Conservation (phyloP, 2,888 invertebrate species). For the Hyposoter dolosus region DNA sequence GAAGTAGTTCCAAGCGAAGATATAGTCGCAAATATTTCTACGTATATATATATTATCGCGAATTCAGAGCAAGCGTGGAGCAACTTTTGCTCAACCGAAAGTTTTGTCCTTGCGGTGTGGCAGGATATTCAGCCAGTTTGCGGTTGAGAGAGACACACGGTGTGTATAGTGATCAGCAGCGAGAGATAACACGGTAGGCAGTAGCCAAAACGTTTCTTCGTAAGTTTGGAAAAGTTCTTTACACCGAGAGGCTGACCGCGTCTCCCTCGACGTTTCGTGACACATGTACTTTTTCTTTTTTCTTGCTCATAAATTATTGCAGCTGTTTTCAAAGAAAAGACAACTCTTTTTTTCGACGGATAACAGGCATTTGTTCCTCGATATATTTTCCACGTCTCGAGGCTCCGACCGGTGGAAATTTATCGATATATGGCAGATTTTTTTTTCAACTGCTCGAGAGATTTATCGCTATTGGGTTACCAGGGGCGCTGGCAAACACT, state of each 20-base stretch:
- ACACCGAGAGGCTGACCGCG: neutral
- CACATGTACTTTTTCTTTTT: neutral
- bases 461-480: neutral
- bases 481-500: neutral
- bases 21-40: neutral
- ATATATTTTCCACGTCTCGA: neutral
- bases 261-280: neutral
- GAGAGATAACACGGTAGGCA: conserved; percentile 5
- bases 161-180: conserved; percentile 42
- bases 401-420: neutral
- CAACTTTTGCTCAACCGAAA: conserved; percentile 53
- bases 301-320: conserved; percentile 6
- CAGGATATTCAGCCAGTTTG: conserved; percentile 55
- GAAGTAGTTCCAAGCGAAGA: conserved; percentile 21
- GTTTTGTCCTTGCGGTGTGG: conserved; percentile 56
- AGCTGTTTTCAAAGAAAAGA: neutral
- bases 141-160: conserved; percentile 27
- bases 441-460: neutral
- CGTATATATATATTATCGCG: conserved; percentile 2
- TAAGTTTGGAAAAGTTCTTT: conserved; percentile 9
- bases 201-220: conserved; percentile 9
- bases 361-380: neutral
- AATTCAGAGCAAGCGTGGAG: conserved; percentile 26
- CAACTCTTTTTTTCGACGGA: neutral
- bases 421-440: neutral